Evolutionary conservation across 2,888 invertebrate species (phyloP), one percentile per base, ranked within the genome.

Genomic region (Emmelina monodactyla): DNA sequence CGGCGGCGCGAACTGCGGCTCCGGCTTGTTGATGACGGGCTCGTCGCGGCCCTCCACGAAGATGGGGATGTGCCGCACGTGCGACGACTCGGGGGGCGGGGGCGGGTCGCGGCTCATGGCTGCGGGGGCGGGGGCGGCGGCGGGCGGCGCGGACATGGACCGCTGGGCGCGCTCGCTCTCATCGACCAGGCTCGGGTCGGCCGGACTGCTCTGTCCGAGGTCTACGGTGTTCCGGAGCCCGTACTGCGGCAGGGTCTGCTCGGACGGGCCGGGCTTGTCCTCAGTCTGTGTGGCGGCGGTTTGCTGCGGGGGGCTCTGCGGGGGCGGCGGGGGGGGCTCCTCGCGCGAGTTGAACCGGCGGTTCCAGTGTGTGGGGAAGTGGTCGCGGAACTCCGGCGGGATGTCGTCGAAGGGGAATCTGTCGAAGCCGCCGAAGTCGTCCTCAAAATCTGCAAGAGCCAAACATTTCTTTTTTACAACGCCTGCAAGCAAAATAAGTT

Each of bases 31-130:
- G 37, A 89, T 79, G 11, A 92, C 85, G 1, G 92, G 91, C 53
- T 89, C 88, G 50, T 91, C 89, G 34, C 92, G 82, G 5, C 92
- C 92, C 66, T 94, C 94, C 0, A 94, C 90, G 55, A 90, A 89
- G 43, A 94, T 94, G 14, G 94, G 94, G 65, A 94, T 93, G 53
- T 91, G 89, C 41, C 93, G 83, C 32, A 92, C 88, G 49, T 85
- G 86, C 29, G 83, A 70, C 44, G 71, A 60, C 33, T 63, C 58
- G 42, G 62, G 58, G 32, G 49, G 55, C 25, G 54, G 49, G 31
- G 48, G 49, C 47, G 54, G 62, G 41, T 59, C 68, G 39, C 63
- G 66, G 49, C 70, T 72, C 72, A 68, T 69, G 54, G 58, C 64
- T 50, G 51, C 46, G 35, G 49, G 48, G 40, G 49, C 42, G 62